Evolutionary conservation across 2,797 vertebrate species (phyloP), one percentile per base, ranked within the genome.

Genomic region (Gephyroberyx darwinii): DNA sequence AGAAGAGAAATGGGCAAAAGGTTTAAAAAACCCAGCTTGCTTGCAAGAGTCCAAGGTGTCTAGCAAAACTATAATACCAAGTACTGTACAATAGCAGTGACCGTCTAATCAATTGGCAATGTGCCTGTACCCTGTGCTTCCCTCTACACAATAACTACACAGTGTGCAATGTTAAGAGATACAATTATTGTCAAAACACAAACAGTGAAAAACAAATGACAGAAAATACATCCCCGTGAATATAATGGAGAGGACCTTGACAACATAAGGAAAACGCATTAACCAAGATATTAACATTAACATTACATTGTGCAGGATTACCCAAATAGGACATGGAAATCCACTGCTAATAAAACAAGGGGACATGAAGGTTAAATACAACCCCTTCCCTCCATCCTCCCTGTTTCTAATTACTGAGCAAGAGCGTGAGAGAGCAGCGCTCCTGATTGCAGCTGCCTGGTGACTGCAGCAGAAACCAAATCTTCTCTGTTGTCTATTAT

Each of bases 401-500:
- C 62, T 60, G 63, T 84, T 85, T 87, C 77, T 93, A 91, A 93
- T 92, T 89, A 92, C 85, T 77, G 85, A 65, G 77, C 50, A 26
- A 65, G 84, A 84, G 81, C 39, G 47, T 73, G 85, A 88, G 86
- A 82, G 84, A 71, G 78, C 52, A 1, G 6, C 0, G n/a, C 78
- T 86, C 73, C 72, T 85, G 85, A 84, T 84, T 89, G 81, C 81
- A 76, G 87, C 85, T 82, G 87, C 83, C 80, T 78, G 69, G 88
- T 75, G 81, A 87, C 85, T 80, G 81, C 86, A 79, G 79, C 83
- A 82, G 77, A 78, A 80, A 86, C 77, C 79, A 86, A 86, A 91
- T 86, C 80, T 86, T 81, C 81, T 86, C 68, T 77, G 83, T 80
- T 74, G 84, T 88, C 87, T 77, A 55, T 74, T 81, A 82, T 76